Percentiles rank a stretch among this genome's conserved stretches.
These are phyloP conservation scores for Recurvirostra avosetta DNA, from an alignment of 2,113 vertebrate species.

Conservation along the genomic window DNA sequence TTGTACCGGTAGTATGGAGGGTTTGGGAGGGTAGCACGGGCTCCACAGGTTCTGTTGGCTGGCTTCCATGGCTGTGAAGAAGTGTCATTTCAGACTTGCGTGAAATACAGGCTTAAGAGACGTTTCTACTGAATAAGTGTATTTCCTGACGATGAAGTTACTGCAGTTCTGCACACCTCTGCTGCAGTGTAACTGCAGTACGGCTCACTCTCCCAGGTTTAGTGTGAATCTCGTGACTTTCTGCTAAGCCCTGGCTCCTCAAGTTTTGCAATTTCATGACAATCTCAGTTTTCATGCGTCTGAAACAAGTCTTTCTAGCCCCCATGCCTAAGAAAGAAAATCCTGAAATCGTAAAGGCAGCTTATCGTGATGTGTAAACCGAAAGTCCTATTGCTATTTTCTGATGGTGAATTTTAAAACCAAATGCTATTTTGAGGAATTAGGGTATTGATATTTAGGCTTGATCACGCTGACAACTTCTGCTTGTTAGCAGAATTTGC, in stretches of 20 bases:
- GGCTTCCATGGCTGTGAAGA: background rate
- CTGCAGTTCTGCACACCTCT: background rate
- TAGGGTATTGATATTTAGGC: background rate
- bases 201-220: background rate
- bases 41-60: background rate
- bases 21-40: background rate
- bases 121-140: background rate
- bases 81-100: background rate
- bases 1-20: background rate
- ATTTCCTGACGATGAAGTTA: background rate
- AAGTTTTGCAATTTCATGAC: background rate
- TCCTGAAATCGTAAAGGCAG: background rate
- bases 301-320: background rate
- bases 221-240: background rate
- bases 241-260: background rate
- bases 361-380: accelerated
- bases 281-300: background rate
- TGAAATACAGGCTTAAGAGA: background rate
- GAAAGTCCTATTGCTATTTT: background rate
- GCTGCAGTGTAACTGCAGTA: background rate
- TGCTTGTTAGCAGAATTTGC: background rate
- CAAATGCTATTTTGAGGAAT: background rate
- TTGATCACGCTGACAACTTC: background rate
- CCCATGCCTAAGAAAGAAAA: background rate
- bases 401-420: background rate